Conservation (phyloP, 2,113 vertebrate genomes). For the Pachycephala philippinensis region DNA sequence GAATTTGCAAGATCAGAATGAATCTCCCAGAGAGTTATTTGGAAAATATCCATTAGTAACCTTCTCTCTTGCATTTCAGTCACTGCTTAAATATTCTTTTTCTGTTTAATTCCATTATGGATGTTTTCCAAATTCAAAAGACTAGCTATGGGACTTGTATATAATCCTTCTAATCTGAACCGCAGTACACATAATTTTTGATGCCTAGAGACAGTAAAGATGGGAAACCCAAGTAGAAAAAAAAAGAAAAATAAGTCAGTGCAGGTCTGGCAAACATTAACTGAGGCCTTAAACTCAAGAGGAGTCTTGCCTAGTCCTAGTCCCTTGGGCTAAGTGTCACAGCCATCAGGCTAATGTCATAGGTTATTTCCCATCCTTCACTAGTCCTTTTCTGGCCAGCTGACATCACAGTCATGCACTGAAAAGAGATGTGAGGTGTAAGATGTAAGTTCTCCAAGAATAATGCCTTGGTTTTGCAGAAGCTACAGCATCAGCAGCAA, state of each 20-base stretch:
- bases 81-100: not conserved
- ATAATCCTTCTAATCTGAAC: not conserved
- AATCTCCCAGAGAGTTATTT: not conserved
- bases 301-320: not conserved
- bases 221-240: not conserved
- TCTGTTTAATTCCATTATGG: not conserved
- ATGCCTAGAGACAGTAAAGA: not conserved
- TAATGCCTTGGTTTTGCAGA: not conserved
- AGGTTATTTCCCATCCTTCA: not conserved
- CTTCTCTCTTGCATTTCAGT: not conserved
- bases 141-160: not conserved
- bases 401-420: not conserved
- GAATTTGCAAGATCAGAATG: not conserved
- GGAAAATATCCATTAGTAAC: not conserved
- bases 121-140: not conserved
- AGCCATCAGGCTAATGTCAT: not conserved
- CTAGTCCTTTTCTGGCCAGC: not conserved
- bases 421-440: not conserved
- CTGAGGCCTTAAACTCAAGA: not conserved
- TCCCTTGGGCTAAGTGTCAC: not conserved
- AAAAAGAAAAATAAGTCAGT: not conserved
- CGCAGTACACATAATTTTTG: accelerated
- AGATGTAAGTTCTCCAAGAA: not conserved
- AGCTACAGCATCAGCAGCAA: not conserved
- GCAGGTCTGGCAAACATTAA: not conserved